Evolutionary conservation across 1,140 invertebrate genomes (phyloP).

Genomic region (Zaprionus ghesquierei): DNA sequence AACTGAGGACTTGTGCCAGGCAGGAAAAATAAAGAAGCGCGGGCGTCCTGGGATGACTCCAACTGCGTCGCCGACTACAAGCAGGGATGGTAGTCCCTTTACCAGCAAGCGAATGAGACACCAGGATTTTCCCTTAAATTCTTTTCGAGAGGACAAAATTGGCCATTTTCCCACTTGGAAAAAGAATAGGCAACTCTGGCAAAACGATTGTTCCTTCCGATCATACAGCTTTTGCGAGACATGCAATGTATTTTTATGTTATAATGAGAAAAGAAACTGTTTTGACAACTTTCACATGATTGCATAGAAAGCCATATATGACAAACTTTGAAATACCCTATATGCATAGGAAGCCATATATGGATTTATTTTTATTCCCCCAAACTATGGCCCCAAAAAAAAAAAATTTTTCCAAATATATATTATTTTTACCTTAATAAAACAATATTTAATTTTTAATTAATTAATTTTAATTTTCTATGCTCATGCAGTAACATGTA

Average conservation of each 20-base stretch:
- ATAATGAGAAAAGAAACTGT: slow-evolving; percentile 43
- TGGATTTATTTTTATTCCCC: not conserved
- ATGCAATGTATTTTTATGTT: slow-evolving; percentile 41
- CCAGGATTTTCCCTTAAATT: slow-evolving; percentile 13
- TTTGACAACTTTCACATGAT: not conserved
- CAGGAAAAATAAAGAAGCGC: slow-evolving; percentile 20
- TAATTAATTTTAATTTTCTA: too few species aligned
- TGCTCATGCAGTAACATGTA: too few species aligned
- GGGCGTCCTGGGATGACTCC: slow-evolving; percentile 11
- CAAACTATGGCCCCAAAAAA: not conserved
- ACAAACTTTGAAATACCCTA: not conserved
- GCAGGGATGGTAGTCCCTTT: not conserved
- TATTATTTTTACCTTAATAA: too few species aligned
- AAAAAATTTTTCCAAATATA: too few species aligned
- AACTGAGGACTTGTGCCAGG: not conserved
- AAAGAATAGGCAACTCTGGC: slow-evolving; percentile 14
- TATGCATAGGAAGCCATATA: not conserved
- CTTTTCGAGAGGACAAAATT: too few species aligned
- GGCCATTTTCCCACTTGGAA: too few species aligned
- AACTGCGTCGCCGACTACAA: slow-evolving; percentile 3
- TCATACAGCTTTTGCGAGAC: slow-evolving; percentile 27
- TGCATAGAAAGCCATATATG: slow-evolving; percentile 17
- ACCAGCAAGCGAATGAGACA: slow-evolving; percentile 8
- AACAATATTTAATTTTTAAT: too few species aligned
- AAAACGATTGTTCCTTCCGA: slow-evolving; percentile 28